These are phyloP conservation scores for Phaethornis superciliosus DNA, from an alignment of 2,113 vertebrate species.

Conservation along the genomic window DNA sequence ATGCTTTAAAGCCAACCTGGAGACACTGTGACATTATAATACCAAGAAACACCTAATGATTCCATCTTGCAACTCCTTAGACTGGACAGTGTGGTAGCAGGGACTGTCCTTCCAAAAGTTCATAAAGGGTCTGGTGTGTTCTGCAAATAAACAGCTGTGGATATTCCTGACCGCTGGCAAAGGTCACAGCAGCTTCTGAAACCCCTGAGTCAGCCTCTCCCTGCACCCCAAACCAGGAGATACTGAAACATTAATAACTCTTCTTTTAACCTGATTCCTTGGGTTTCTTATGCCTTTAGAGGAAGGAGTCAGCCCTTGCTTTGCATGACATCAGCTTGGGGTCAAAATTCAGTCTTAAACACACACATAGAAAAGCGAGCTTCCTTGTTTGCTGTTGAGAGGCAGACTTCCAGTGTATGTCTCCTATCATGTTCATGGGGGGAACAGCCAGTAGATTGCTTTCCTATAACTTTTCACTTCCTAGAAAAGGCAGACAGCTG, in stretches of 20 bases:
- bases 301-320: constrained; percentile 9
- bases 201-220: background rate
- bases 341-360: constrained; percentile 61
- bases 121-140: background rate
- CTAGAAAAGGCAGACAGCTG: constrained; percentile 45
- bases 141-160: background rate
- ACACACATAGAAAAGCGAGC: constrained; percentile 46
- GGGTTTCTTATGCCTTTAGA: constrained; percentile 7
- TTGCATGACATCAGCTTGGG: constrained; percentile 27
- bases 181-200: background rate
- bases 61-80: background rate
- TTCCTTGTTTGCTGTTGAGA: constrained; percentile 65
- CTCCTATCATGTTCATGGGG: background rate
- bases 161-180: background rate
- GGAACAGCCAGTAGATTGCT: constrained; percentile 8
- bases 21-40: constrained; percentile 36
- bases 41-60: constrained; percentile 4
- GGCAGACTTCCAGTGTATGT: constrained; percentile 37
- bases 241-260: background rate
- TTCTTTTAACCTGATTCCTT: background rate
- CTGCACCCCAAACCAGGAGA: background rate
- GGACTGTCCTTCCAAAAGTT: background rate
- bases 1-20: constrained; percentile 51
- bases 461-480: constrained; percentile 16
- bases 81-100: background rate